Percentiles rank a stretch among this genome's conserved stretches.
Conservation (phyloP, 2,113 vertebrate species). For the Fukomys damarensis region DNA sequence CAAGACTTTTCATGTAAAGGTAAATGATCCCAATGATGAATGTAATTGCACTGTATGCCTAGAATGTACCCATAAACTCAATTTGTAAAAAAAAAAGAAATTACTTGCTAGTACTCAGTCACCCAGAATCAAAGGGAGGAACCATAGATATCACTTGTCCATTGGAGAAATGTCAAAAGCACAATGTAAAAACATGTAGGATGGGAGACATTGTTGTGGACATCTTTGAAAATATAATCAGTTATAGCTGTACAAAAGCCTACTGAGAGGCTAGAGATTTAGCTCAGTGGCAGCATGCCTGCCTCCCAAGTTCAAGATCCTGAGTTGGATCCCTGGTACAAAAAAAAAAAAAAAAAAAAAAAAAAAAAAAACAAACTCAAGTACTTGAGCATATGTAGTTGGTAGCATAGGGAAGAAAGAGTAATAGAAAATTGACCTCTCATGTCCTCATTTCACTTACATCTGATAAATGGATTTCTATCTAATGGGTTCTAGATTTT, state of each 20-base stretch:
- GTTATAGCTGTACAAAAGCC: not conserved
- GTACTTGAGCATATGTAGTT: not conserved
- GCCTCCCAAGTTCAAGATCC: too few relatives aligned
- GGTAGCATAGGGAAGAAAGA: not conserved
- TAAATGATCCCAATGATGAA: too few relatives aligned
- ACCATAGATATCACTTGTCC: not conserved
- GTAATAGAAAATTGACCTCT: not conserved
- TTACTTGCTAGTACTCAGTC: not conserved
- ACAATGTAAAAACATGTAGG: not conserved
- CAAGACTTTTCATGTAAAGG: too few relatives aligned
- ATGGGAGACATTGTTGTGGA: not conserved
- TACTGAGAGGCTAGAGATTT: too few relatives aligned
- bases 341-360: too few relatives aligned
- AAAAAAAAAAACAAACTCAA: too few relatives aligned
- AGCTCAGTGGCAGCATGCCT: too few relatives aligned
- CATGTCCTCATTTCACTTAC: not conserved
- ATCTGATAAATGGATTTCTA: not conserved
- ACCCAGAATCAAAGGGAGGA: not conserved
- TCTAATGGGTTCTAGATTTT: not conserved
- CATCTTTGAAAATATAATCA: not conserved
- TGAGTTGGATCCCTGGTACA: too few relatives aligned
- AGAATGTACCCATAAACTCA: too few relatives aligned
- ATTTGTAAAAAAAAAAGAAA: too few relatives aligned
- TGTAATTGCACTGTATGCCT: too few relatives aligned
- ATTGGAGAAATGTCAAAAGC: not conserved